Evolutionary conservation across 2,888 invertebrate genomes (phyloP).

Genomic region (Brachypalpus laphriformis): DNA sequence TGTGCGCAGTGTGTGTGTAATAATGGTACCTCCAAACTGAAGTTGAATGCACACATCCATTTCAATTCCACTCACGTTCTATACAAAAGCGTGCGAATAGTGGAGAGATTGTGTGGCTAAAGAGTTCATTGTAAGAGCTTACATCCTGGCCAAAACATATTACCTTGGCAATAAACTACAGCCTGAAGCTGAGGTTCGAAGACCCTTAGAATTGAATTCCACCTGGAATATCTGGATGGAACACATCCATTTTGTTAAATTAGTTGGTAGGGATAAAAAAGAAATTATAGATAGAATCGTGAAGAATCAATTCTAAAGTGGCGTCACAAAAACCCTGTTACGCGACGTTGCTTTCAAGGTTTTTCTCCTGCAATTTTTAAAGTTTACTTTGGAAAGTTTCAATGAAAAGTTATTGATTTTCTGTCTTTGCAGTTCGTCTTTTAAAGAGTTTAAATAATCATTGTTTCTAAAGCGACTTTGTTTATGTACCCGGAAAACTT

Average conservation of each 20-base stretch:
- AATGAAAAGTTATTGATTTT: too few relatives aligned
- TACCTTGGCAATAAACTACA: slow-evolving; percentile 5
- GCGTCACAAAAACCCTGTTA: not conserved
- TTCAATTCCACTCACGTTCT: slow-evolving; percentile 34
- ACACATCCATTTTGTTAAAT: slow-evolving; percentile 6
- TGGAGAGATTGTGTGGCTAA: not conserved
- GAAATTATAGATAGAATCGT: slow-evolving; percentile 7
- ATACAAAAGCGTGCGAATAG: slow-evolving; percentile 18
- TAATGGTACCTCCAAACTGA: slow-evolving; percentile 1
- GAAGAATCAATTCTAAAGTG: slow-evolving; percentile 15
- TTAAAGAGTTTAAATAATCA: too few relatives aligned
- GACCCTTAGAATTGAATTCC: slow-evolving; percentile 20
- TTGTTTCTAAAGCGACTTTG: too few relatives aligned
- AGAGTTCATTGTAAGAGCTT: not conserved
- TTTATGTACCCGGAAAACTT: too few relatives aligned
- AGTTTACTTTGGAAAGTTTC: too few relatives aligned
- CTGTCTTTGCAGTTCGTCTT: too few relatives aligned
- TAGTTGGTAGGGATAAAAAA: slow-evolving; percentile 2
- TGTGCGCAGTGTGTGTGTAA: not conserved
- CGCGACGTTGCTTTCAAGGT: too few relatives aligned
- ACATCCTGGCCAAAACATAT: not conserved
- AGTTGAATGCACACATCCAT: slow-evolving; percentile 40
- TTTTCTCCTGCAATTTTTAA: too few relatives aligned
- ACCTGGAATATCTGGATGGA: slow-evolving; percentile 7
- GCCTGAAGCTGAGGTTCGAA: slow-evolving; percentile 18